Evolutionary conservation across 2,888 invertebrate genomes (phyloP), one percentile per base, ranked within the genome.

Genomic region (Escarpia spicata): DNA sequence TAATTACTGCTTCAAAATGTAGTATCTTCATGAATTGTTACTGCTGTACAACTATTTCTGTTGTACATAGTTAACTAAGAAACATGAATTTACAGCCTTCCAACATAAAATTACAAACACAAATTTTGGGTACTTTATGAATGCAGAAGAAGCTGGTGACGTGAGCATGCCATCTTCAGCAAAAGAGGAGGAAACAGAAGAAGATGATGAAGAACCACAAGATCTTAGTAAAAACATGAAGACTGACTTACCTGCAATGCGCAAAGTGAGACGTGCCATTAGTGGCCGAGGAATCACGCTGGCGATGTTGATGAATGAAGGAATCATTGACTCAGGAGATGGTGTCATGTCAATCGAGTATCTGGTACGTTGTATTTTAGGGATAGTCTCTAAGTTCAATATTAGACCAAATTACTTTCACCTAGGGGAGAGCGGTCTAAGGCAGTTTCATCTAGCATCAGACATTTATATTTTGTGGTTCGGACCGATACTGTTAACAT

Each of bases 281-380:
- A 75, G 26, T 1, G 96, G 96, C 44, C 94, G 96, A 91, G 96
- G 98, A 93, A 98, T 98, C 31, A 98, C 98, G 15, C 97, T 99
- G 94, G 98, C 98, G 96, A 98, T 98, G 97, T 97, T 99, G 91
- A 97, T 99, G 96, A 97, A 98, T 94, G 98, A 98, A 92, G 98
- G 98, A 96, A 98, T 98, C 96, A 97, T 98, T 93, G 97, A 98
- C 95, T 98, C 98, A 91, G 98, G 98, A 90, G 97, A 97, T 95
- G 98, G 98, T 90, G 97, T 98, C 92, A 98, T 99, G 98, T 98
- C 98, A 92, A 98, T 98, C 95, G 98, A 98, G 96, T 98, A 98
- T 97, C 97, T 98, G 97, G 98, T 98, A 97, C 96, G 75, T n/a
- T 75, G 75, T 75, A 2, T 19, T 26, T n/a, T 75, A 52, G 52